Evolutionary conservation across 2,797 vertebrate genomes (phyloP), one percentile per base, ranked within the genome.

Genomic region (Eurystomus glaucurus): DNA sequence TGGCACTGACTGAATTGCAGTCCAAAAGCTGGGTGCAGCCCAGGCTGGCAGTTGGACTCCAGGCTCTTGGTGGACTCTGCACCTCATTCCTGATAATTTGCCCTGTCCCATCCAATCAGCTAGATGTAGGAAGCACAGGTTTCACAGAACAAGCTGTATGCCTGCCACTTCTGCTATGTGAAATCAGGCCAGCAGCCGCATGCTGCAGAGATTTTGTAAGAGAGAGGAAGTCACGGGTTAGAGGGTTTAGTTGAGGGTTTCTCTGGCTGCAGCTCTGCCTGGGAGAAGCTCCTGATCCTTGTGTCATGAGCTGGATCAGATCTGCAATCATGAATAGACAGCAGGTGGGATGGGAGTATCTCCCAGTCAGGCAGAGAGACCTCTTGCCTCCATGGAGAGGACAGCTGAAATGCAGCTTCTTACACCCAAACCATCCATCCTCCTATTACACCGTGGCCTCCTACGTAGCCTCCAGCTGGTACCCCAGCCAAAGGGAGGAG

Each of bases 141-240:
- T 92, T 92, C 46, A 74, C 50, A 41, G 65, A 92, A 48, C n/a
- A 71, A 88, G 23, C 69, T 65, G 23, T n/a, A 20, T 3, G 65
- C 26, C 46, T 90, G 57, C 19, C 14, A 33, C 50, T 89, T 90
- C 77, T 89, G 52, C 83, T 81, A 6, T 14, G 52, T 14, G 57
- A 86, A 66, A 68, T 50, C 57, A 78, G 26, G 29, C 15, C 76
- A 75, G 23, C 72, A 84, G 74, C 39, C 62, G 48, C 70, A 84
- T 65, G 19, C 80, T 76, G 70, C 51, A 65, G 50, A 69, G 66
- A 74, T 95, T 93, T 96, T 9, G 0, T 60, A 85, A 96, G 46
- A 90, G 46, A 33, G 58, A 82, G 85, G 85, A 96, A 94, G 92
- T 89, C 60, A 82, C 4, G 77, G 16, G 81, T n/a, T 62, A 66